Evolutionary conservation across 1,140 invertebrate species (phyloP), one percentile per base, ranked within the genome.

Genomic region (Vanessa atalanta): DNA sequence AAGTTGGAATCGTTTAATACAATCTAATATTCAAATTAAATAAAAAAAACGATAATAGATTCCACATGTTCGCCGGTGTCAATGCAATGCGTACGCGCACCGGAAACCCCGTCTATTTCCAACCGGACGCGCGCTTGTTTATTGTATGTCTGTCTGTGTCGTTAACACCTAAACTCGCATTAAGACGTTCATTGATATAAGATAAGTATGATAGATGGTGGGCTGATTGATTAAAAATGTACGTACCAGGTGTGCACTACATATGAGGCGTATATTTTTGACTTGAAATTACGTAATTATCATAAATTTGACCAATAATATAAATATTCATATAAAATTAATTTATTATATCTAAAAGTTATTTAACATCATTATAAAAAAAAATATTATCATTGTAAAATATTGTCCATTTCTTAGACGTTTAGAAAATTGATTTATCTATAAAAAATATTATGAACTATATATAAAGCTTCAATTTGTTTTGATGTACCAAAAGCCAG

Each of bases 71-170:
- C 37, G 65, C 57, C 53, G 71, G 63, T 64, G 72, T 53, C 66
- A 70, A 47, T 72, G 75, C 55, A 70, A 51, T 60, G 57, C 57
- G 57, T 61, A 60, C 79, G 73, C 69, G 65, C 81, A 82, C 81
- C 85, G 89, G 89, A 90, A 88, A 82, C 77, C 77, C 73, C 83
- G 85, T 90, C 90, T 90, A 92, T 92, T 88, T 84, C 86, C 75
- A 84, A 86, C 88, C 88, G 90, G 90, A 92, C 82, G 87, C 77
- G 69, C 68, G 80, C 77, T 81, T 86, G 81, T 87, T 86, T 84
- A 83, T 83, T 81, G 84, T 86, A 81, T 83, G 82, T 84, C 79
- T 83, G 82, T 88, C 88, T 84, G 79, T 83, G 82, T 88, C 88
- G 85, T 89, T 90, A 87, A 84, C 87, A 83, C 86, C 86, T 86